Percentiles rank a stretch among this genome's conserved stretches.
Conservation (phyloP, 2,113 vertebrate genomes). For the Triplophysa rosa region DNA sequence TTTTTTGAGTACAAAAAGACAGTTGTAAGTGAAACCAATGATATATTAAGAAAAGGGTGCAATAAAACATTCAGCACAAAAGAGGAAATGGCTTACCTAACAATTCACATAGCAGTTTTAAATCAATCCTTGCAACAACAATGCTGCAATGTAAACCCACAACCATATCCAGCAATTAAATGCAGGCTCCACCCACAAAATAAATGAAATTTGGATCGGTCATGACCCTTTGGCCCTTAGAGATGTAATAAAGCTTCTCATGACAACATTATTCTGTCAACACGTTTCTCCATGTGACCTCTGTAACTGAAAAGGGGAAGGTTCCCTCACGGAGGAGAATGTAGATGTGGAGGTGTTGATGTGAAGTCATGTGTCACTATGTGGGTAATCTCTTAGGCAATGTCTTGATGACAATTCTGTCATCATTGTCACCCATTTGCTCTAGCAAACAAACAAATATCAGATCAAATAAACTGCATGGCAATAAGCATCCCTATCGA, state of each 20-base stretch:
- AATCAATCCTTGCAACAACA: not conserved
- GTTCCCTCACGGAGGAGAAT: conserved; percentile 35
- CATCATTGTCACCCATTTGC: not conserved
- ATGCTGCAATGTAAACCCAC: not conserved
- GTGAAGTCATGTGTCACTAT: conserved; percentile 26
- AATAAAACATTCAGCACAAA: conserved; percentile 28
- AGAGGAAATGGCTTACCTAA: not conserved
- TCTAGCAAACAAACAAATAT: conserved; percentile 31
- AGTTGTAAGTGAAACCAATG: not conserved
- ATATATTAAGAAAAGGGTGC: not conserved
- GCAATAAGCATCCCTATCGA: not conserved
- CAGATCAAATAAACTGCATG: not conserved
- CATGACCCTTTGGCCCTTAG: conserved; percentile 56
- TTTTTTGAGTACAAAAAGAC: not conserved
- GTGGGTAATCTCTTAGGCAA: conserved; percentile 1
- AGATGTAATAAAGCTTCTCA: conserved; percentile 56
- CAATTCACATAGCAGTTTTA: not conserved
- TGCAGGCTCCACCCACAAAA: not conserved
- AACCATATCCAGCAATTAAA: conserved; percentile 31
- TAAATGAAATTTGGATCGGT: conserved; percentile 28
- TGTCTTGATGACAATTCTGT: conserved; percentile 9
- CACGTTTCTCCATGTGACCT: conserved; percentile 52
- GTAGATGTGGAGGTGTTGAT: conserved; percentile 54
- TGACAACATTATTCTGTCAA: conserved; percentile 61
- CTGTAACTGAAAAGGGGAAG: conserved; percentile 48